Conservation (phyloP, 1,140 invertebrate genomes). For the Agraylea sexmaculata region DNA sequence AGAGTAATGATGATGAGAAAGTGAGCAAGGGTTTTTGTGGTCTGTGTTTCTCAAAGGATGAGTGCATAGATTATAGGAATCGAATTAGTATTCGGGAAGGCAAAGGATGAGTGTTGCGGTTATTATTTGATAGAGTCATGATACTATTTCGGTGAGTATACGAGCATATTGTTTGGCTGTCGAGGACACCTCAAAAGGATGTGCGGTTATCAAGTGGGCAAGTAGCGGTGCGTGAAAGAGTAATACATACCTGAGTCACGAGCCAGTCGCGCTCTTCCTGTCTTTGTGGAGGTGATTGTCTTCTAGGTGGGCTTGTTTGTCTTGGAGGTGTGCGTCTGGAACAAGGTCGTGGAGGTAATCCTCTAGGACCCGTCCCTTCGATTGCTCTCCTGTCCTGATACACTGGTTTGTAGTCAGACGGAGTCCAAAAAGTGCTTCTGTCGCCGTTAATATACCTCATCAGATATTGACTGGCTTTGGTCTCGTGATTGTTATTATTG, state of each 20-base stretch:
- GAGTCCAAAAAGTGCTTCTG: constrained; percentile 19
- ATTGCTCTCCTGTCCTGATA: constrained; percentile 12
- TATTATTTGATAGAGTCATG: constrained; percentile 1
- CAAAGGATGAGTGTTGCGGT: constrained; percentile 1
- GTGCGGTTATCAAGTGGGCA: constrained; percentile 1
- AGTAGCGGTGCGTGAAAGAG: constrained; percentile 1
- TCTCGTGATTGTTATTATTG: constrained; percentile 20
- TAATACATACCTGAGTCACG: constrained; percentile 32
- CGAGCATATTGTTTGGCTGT: too few species aligned
- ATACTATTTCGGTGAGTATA: too few species aligned
- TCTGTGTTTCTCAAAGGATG: too few species aligned
- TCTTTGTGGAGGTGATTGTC: constrained; percentile 19
- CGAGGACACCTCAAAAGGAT: neutral
- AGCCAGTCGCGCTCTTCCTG: constrained; percentile 35
- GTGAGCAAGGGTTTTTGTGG: too few species aligned
- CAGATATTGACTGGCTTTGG: constrained; percentile 18
- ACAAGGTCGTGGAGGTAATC: constrained; percentile 15
- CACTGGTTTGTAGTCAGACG: constrained; percentile 17
- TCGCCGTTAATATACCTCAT: constrained; percentile 16
- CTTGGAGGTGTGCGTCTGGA: constrained; percentile 10
- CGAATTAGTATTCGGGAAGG: neutral
- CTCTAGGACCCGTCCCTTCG: constrained; percentile 11
- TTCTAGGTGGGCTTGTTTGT: constrained; percentile 2
- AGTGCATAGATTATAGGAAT: too few species aligned
- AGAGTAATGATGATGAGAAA: too few species aligned